Evolutionary conservation across 2,113 vertebrate genomes (phyloP).

Genomic region (Macquaria australasica): DNA sequence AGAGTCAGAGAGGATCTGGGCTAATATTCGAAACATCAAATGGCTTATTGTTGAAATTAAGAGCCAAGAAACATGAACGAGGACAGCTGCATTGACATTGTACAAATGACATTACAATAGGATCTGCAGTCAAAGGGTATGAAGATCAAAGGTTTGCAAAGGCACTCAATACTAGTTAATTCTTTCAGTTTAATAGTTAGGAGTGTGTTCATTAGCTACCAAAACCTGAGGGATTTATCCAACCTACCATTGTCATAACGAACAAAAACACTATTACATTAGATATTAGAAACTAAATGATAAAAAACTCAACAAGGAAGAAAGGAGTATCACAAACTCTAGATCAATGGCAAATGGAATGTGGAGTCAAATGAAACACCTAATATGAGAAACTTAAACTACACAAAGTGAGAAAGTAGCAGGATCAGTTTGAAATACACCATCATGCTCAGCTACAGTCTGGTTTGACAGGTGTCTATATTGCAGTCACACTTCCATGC

Average conservation of each 20-base stretch:
- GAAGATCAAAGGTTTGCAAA: conserved; percentile 20
- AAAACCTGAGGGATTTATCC: background rate
- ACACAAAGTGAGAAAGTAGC: background rate
- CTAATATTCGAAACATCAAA: conserved; percentile 16
- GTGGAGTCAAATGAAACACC: background rate
- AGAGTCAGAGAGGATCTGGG: conserved; percentile 19
- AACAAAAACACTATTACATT: background rate
- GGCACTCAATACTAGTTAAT: background rate
- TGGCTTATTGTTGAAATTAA: background rate
- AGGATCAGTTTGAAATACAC: background rate
- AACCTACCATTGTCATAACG: background rate
- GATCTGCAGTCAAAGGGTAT: conserved; percentile 4
- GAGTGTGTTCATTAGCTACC: background rate
- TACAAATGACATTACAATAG: background rate
- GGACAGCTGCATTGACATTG: background rate
- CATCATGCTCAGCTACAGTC: no score
- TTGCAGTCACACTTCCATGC: background rate
- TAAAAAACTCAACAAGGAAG: background rate
- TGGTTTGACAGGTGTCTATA: background rate
- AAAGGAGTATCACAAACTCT: background rate
- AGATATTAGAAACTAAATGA: background rate
- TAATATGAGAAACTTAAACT: background rate
- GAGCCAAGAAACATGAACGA: background rate
- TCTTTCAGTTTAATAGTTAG: background rate
- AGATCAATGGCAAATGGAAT: background rate